A percentile compares a stretch with the other conserved stretches of the same genome.
Conservation (phyloP, 2,113 vertebrate genomes). For the Propithecus coquereli region DNA sequence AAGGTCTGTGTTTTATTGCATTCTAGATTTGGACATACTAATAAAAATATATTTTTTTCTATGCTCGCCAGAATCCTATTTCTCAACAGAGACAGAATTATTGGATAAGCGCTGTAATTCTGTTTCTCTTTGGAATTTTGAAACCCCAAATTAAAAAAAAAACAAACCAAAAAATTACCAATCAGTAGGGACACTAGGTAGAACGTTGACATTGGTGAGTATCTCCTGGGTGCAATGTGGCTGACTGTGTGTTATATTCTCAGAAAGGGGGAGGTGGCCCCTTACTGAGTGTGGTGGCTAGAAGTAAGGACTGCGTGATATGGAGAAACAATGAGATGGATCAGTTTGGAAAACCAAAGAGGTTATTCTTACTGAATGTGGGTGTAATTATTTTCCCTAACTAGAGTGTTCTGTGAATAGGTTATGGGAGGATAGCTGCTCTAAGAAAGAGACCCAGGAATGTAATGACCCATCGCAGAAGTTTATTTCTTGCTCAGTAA, state of each 20-base stretch:
- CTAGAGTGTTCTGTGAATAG: neutral
- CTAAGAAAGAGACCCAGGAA: neutral
- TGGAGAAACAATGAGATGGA: neutral
- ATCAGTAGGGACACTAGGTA: neutral
- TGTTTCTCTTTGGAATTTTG: conserved; percentile 47
- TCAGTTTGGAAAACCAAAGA: neutral
- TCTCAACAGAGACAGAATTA: conserved; percentile 64
- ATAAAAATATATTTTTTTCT: conserved; percentile 59
- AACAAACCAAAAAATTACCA: neutral
- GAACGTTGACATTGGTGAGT: neutral
- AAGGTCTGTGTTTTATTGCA: conserved; percentile 71
- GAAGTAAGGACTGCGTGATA: neutral
- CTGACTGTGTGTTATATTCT: fast-evolving
- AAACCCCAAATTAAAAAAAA: conserved; percentile 32
- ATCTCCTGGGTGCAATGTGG: neutral
- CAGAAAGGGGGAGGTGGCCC: neutral
- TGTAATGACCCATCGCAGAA: neutral
- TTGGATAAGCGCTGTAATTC: conserved; percentile 55
- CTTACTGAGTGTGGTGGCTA: neutral
- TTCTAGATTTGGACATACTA: conserved; percentile 65
- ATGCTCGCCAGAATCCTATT: conserved; percentile 60
- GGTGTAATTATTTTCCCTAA: neutral
- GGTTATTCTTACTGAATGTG: neutral
- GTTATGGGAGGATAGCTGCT: neutral
- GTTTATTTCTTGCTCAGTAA: neutral